Evolutionary conservation across 2,113 vertebrate species (phyloP).

Genomic region (Dasyornis broadbenti): DNA sequence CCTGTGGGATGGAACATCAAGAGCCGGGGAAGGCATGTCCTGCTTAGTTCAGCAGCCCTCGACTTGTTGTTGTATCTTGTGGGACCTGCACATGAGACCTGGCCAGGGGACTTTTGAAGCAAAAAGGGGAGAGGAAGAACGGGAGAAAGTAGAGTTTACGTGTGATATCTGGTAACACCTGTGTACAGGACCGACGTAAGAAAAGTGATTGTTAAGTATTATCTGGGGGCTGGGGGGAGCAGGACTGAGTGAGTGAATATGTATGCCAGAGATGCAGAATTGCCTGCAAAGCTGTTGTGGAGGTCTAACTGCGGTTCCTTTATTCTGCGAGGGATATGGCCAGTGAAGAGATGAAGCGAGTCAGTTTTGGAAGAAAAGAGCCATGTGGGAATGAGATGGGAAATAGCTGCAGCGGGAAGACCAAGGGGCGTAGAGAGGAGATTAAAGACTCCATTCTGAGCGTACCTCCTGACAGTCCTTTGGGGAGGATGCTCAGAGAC

Average conservation of each 20-base stretch:
- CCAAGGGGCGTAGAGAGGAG: not conserved
- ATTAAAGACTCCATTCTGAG: not conserved
- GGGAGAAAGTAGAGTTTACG: not conserved
- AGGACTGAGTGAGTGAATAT: not conserved
- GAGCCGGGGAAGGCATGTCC: fast-evolving
- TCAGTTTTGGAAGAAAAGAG: not conserved
- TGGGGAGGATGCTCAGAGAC: not conserved
- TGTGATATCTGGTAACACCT: fast-evolving
- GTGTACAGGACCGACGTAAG: not conserved
- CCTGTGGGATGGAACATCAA: not conserved
- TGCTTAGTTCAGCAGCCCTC: not conserved
- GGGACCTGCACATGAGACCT: not conserved
- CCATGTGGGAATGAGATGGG: too few relatives aligned
- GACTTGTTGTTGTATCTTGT: not conserved
- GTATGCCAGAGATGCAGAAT: not conserved
- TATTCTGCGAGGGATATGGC: fast-evolving
- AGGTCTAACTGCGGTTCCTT: not conserved
- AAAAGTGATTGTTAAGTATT: not conserved
- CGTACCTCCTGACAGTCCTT: not conserved
- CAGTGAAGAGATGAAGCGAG: not conserved
- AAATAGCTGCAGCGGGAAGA: not conserved
- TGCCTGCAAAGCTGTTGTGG: not conserved
- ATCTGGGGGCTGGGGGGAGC: not conserved
- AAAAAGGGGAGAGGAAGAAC: not conserved
- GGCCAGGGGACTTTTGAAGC: not conserved